phyloP scores from a whole-genome alignment of 2,888 invertebrate species.

The Ceratothoa steindachneri region DNA sequence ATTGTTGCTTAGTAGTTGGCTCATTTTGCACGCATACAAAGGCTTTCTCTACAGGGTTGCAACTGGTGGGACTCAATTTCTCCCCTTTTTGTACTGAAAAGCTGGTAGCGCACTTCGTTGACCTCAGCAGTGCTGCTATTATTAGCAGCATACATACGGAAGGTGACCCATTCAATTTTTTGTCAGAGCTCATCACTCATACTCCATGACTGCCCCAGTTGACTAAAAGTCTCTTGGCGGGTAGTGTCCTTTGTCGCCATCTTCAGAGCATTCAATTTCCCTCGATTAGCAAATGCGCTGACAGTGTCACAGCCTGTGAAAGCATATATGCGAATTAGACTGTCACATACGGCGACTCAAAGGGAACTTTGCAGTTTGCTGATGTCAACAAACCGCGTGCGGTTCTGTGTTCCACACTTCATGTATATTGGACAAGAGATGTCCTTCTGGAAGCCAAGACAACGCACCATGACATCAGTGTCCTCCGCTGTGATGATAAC shows the following conservation, averaged over 20 bases:
- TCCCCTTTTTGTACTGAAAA: not conserved
- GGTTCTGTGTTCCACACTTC: constrained; percentile 14
- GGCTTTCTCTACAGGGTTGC: not conserved
- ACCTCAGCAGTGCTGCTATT: no score
- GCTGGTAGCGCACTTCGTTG: not conserved
- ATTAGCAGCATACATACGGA: no score
- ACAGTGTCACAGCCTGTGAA: constrained; percentile 19
- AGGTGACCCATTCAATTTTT: no score
- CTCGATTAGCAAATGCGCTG: constrained; percentile 16
- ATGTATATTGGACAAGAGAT: constrained; percentile 11
- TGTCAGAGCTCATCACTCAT: no score
- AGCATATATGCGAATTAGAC: constrained; percentile 14
- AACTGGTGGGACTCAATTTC: constrained; percentile 6
- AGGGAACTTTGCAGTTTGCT: not conserved
- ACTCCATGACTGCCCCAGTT: no score
- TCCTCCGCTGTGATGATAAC: constrained; percentile 7
- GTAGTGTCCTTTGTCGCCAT: no score
- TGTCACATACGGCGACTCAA: not conserved
- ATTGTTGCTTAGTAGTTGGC: constrained; percentile 7
- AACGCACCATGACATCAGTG: constrained; percentile 11
- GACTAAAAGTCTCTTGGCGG: no score
- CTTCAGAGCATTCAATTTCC: constrained; percentile 16
- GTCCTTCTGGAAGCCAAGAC: not conserved
- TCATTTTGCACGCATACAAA: not conserved
- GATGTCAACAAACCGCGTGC: constrained; percentile 13